Conservation (phyloP, 2,113 vertebrate species). For the Sander lucioperca region DNA sequence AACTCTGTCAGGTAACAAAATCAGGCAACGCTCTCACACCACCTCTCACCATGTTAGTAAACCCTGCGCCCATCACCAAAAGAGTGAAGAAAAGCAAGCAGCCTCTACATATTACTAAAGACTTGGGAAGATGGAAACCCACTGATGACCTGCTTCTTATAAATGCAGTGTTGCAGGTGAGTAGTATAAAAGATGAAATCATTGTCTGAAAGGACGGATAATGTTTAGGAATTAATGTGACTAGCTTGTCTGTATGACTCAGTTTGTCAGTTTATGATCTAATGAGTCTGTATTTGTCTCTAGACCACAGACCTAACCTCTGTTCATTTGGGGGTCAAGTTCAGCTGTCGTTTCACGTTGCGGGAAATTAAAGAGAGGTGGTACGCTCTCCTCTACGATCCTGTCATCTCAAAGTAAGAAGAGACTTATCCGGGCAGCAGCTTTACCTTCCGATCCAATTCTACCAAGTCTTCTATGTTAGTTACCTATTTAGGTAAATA, state of each 20-base stretch:
- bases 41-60: conserved; percentile 86
- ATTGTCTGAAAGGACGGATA: not conserved
- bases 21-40: conserved; percentile 85
- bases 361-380: conserved; percentile 96
- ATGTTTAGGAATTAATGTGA: not conserved
- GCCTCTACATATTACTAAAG: conserved; percentile 94
- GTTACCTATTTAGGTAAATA: not conserved
- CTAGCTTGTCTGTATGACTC: not conserved
- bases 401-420: conserved; percentile 98
- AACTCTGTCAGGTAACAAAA: conserved; percentile 87
- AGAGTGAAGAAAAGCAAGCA: conserved; percentile 97
- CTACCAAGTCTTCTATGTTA: not conserved
- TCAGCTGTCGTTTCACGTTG: conserved; percentile 96
- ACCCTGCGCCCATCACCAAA: conserved; percentile 89
- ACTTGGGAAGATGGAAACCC: conserved; percentile 95
- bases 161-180: conserved; percentile 94
- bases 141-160: conserved; percentile 94
- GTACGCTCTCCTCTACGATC: conserved; percentile 96
- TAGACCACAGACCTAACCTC: conserved; percentile 95
- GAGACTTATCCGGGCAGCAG: conserved; percentile 26
- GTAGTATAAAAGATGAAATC: not conserved
- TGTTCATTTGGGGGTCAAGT: conserved; percentile 95
- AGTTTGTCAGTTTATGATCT: conserved; percentile 4
- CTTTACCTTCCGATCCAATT: not conserved
- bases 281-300: conserved; percentile 27